Evolutionary conservation across 2,888 invertebrate species (phyloP), one percentile per base, ranked within the genome.

Genomic region (Piscicola geometra): DNA sequence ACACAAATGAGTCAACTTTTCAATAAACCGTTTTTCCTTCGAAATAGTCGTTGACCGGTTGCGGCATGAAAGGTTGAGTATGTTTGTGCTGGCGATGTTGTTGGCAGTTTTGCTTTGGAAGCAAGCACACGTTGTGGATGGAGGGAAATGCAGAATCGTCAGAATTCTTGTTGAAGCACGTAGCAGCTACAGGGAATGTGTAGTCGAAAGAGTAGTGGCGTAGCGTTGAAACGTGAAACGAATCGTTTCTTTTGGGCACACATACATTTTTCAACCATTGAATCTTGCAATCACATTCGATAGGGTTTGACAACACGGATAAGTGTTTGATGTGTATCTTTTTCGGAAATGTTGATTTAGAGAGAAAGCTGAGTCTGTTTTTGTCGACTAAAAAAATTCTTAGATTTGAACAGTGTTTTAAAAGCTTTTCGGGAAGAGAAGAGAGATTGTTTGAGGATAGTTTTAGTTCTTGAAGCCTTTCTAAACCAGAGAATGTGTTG

Each of bases 281-380:
- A 36, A 78, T 52, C 28, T 71, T 30, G 35, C 80, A 80, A 77
- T 78, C 78, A 56, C 80, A 80, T 64, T 73, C 47, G 5, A 80
- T 18, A 5, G 79, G 79, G 56, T 80, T 80, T 1, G 78, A 79
- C 25, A 78, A 33, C 30, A 80, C 28, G 32, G 79, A 80, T 30
- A 80, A 71, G 52, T 71, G 72, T 36, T 78, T 76, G 56, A 80
- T 66, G 21, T 71, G 68, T 25, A 69, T 41, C 41, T 76, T 64
- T 32, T 68, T 71, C 1, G 76, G 75, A 25, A 79, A 77, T 5
- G 76, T 67, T 50, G 78, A 79, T 60, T 76, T 76, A 1, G 67
- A 28, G 18, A 80, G 67, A 5, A 73, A 56, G 9, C 28, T 66
- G 28, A 80, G 69, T 21, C 60, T n/a, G 73, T 80, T 80, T 74